Evolutionary conservation across 2,888 invertebrate genomes (phyloP).

Genomic region (Diloba caeruleocephala): DNA sequence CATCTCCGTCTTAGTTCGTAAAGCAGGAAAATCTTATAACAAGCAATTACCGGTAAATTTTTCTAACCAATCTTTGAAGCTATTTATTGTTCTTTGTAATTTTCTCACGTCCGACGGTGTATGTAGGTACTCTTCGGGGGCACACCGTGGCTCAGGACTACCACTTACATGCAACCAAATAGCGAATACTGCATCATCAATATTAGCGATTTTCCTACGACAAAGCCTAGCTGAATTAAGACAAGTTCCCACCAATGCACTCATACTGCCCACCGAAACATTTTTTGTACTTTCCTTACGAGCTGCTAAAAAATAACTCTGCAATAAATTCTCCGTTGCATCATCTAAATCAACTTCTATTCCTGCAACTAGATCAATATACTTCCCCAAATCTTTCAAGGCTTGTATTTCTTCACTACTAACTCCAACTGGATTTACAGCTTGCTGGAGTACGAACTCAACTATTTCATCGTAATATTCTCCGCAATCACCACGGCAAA

Average conservation of each 20-base stretch:
- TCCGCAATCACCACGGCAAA: conserved; percentile 76
- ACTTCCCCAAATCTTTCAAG: conserved; percentile 67
- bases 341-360: conserved; percentile 68
- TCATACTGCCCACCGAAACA: conserved; percentile 75
- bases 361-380: conserved; percentile 75
- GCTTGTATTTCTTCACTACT: conserved; percentile 67
- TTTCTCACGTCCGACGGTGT: conserved; percentile 74
- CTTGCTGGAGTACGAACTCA: conserved; percentile 71
- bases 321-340: conserved; percentile 69
- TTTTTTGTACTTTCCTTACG: conserved; percentile 72
- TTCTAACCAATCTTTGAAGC: conserved; percentile 78
- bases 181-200: conserved; percentile 80
- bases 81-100: conserved; percentile 70
- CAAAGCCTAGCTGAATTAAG: conserved; percentile 78
- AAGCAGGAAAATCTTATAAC: conserved; percentile 44
- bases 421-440: conserved; percentile 59
- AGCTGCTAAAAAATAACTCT: conserved; percentile 78
- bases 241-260: conserved; percentile 69
- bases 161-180: conserved; percentile 83
- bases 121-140: conserved; percentile 79
- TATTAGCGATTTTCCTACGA: conserved; percentile 68
- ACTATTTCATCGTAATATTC: conserved; percentile 74
- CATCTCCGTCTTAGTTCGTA: background rate
- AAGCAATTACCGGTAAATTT: conserved; percentile 67
- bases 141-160: conserved; percentile 76